phyloP scores from a whole-genome alignment of 2,113 vertebrate genomes.

The Lamprologus ornatipinnis region DNA sequence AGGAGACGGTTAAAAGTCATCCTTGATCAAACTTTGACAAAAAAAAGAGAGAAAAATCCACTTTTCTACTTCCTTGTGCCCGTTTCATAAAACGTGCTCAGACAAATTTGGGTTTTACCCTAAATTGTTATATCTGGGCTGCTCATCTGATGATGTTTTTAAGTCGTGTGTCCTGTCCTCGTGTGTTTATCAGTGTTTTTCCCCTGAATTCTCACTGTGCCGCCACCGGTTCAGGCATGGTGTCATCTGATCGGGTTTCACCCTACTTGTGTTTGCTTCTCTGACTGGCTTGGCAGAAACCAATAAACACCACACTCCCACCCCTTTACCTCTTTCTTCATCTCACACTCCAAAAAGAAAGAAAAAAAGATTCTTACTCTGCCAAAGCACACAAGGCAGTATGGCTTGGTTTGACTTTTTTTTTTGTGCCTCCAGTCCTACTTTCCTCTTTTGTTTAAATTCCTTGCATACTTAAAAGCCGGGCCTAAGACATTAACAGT shows the following conservation, averaged over 20 bases:
- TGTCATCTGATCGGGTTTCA: conserved; percentile 63
- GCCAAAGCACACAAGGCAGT: conserved; percentile 33
- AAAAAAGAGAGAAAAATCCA: background rate
- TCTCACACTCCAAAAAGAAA: background rate
- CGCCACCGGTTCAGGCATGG: conserved; percentile 23
- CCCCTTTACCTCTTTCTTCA: conserved; percentile 19
- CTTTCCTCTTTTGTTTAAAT: conserved; percentile 26
- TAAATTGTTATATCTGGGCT: background rate
- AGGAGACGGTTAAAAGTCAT: conserved; percentile 27
- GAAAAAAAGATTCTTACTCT: conserved; percentile 7
- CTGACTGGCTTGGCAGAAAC: conserved; percentile 61
- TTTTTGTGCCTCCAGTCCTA: background rate
- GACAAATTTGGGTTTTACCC: background rate
- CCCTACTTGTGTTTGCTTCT: conserved; percentile 61
- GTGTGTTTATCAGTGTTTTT: conserved; percentile 50
- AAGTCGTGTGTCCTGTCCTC: conserved; percentile 11
- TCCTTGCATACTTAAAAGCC: conserved; percentile 42
- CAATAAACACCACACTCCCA: conserved; percentile 66
- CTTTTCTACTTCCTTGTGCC: background rate
- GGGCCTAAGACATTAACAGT: conserved; percentile 5
- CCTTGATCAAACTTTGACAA: background rate
- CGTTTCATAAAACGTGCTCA: background rate
- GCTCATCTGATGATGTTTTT: conserved; percentile 50
- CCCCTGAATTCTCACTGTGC: conserved; percentile 11
- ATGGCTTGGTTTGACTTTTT: conserved; percentile 1